Evolutionary conservation across 2,888 invertebrate species (phyloP).

Genomic region (Dolichopus griseipennis): DNA sequence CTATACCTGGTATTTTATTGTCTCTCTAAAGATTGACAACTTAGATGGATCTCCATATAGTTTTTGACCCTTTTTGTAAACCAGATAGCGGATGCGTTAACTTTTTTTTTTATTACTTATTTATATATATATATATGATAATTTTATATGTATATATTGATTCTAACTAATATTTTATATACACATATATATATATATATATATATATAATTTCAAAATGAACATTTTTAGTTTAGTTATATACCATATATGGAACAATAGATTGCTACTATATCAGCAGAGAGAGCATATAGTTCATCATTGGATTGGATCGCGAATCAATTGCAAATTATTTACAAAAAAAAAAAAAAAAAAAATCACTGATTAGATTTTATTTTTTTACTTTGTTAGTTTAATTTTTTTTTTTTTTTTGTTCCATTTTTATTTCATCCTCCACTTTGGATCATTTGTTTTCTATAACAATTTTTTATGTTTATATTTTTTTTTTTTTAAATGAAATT

Average conservation of each 20-base stretch:
- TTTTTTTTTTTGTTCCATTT: background rate
- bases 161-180: background rate
- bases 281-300: background rate
- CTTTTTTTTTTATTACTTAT: background rate
- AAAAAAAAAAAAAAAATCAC: background rate
- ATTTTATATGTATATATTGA: too few relatives aligned
- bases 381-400: background rate
- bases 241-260: background rate
- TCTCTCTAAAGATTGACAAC: conserved; percentile 16
- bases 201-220: background rate
- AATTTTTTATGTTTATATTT: background rate
- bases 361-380: background rate
- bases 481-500: background rate
- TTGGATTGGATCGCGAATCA: background rate
- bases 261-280: conserved; percentile 1
- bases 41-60: background rate
- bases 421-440: background rate
- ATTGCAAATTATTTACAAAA: too few relatives aligned
- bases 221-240: background rate
- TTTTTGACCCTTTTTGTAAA: conserved; percentile 17
- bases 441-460: background rate
- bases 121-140: background rate
- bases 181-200: background rate
- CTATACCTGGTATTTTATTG: background rate
- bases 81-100: conserved; percentile 17